These are phyloP conservation scores for Trichonephila clavata DNA, from an alignment of 1,140 invertebrate genomes.

Conservation along the genomic window DNA sequence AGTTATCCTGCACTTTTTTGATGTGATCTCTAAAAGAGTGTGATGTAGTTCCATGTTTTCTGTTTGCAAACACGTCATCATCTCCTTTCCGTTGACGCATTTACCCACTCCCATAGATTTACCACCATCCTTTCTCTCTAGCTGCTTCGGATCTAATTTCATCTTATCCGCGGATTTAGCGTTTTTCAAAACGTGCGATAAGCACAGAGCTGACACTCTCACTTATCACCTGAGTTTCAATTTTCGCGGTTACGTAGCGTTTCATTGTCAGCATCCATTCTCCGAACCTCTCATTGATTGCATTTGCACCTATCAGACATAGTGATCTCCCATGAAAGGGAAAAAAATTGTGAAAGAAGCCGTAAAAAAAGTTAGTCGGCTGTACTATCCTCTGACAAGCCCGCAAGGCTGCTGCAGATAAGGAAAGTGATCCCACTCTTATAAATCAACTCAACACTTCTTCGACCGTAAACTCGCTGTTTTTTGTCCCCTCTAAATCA, in stretches of 20 bases:
- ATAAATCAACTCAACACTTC: constrained; percentile 38
- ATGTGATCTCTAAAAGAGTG: too few species aligned
- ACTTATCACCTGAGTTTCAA: constrained; percentile 34
- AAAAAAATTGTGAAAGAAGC: neutral
- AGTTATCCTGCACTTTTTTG: too few species aligned
- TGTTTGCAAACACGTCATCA: neutral
- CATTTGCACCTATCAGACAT: neutral
- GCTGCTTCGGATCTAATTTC: neutral
- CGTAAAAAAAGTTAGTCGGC: constrained; percentile 7
- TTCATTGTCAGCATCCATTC: constrained; percentile 20
- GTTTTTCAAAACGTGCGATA: neutral
- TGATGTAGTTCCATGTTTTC: too few species aligned
- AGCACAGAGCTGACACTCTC: neutral
- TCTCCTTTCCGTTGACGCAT: neutral
- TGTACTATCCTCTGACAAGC: constrained; percentile 1
- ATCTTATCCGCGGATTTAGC: neutral
- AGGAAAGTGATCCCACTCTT: constrained; percentile 18
- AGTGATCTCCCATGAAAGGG: neutral
- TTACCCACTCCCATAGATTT: neutral
- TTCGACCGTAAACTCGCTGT: neutral
- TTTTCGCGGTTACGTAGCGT: neutral
- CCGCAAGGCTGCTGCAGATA: constrained; percentile 23
- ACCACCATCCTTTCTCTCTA: neutral
- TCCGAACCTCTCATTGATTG: neutral
- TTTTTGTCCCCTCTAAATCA: neutral